Evolutionary conservation across 2,797 vertebrate genomes (phyloP).

Genomic region (Melanotaenia maccullochi): DNA sequence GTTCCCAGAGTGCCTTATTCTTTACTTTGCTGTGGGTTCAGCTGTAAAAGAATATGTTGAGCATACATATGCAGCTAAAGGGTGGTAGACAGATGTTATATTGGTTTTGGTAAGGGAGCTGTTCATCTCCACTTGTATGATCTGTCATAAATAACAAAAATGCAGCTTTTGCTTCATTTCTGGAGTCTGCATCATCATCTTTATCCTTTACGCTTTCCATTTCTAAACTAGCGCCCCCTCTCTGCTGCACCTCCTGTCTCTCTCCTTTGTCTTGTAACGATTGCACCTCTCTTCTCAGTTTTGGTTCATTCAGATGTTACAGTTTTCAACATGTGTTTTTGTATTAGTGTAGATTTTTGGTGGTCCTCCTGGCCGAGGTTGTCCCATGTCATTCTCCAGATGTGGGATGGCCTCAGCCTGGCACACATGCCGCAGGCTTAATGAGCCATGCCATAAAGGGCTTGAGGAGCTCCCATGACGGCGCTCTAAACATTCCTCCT

Average conservation of each 20-base stretch:
- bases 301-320: conserved; percentile 5
- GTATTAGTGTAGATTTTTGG: conserved; percentile 19
- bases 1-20: not conserved
- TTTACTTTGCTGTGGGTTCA: conserved; percentile 16
- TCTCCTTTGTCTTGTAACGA: conserved; percentile 14
- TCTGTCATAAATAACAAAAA: conserved; percentile 57
- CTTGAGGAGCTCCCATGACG: conserved; percentile 59
- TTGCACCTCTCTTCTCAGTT: not conserved
- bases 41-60: conserved; percentile 9
- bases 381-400: conserved; percentile 70
- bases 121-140: conserved; percentile 43
- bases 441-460: conserved; percentile 71
- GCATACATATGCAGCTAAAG: conserved; percentile 4
- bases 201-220: conserved; percentile 43
- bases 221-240: conserved; percentile 11
- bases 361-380: conserved; percentile 38
- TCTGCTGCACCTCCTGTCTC: conserved; percentile 3
- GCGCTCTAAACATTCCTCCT: conserved; percentile 56
- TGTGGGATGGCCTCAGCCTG: conserved; percentile 66
- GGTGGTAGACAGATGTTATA: conserved; percentile 49
- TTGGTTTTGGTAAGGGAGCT: conserved; percentile 33
- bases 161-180: conserved; percentile 53
- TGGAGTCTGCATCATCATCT: conserved; percentile 38
- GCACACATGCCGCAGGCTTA: conserved; percentile 72
- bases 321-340: not conserved